These are phyloP conservation scores for Epinephelus lanceolatus DNA, from an alignment of 2,113 vertebrate genomes.

Conservation along the genomic window DNA sequence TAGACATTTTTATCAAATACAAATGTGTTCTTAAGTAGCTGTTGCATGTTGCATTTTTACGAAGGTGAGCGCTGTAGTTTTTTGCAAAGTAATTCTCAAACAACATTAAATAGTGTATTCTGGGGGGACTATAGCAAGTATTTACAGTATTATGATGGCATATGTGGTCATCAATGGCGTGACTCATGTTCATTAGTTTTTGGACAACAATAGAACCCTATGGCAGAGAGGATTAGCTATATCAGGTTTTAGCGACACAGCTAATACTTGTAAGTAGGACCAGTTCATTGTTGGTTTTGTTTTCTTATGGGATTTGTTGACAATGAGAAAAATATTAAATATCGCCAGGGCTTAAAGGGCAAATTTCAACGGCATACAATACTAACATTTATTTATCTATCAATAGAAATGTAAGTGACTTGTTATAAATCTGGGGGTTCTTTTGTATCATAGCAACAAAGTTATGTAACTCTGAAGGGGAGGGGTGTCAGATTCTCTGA, in stretches of 20 bases:
- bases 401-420: neutral
- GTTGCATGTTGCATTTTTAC: neutral
- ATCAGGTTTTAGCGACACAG: neutral
- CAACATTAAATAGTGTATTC: neutral
- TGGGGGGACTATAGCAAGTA: neutral
- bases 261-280: neutral
- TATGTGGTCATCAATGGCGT: neutral
- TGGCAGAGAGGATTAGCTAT: neutral
- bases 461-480: neutral
- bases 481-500: neutral
- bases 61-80: neutral
- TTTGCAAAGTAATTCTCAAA: neutral
- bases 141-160: neutral
- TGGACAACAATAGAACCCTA: neutral
- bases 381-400: too few relatives aligned
- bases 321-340: too few relatives aligned
- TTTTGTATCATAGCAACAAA: neutral
- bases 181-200: neutral
- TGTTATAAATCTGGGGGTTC: neutral
- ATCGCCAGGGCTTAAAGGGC: neutral
- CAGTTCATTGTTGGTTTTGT: neutral
- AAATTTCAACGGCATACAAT: neutral
- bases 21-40: too few relatives aligned
- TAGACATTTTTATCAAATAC: too few relatives aligned
- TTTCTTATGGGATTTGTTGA: too few relatives aligned